Evolutionary conservation across 2,113 vertebrate genomes (phyloP), one percentile per base, ranked within the genome.

Genomic region (Macrotis lagotis): DNA sequence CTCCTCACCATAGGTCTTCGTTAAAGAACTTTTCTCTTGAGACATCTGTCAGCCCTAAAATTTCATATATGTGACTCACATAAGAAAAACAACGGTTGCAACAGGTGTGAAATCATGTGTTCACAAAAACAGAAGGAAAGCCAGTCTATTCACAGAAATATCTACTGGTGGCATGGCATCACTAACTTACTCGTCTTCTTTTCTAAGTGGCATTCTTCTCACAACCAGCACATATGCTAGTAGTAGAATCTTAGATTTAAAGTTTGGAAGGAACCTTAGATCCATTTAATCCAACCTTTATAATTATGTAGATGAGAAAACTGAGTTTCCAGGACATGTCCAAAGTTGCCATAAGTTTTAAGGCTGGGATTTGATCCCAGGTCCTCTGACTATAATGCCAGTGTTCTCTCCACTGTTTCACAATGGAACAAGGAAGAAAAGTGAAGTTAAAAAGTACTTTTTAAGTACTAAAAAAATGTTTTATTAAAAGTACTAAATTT

Each of bases 81-180:
- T 83, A 83, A 83, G 66, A 83, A 83, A 83, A 83, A n/a, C 66
- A 83, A 83, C 66, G 44, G 66, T 83, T 83, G 66, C 66, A 83
- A 95, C 93, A 94, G 91, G 25, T 92, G 90, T 51, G 31, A 90
- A 52, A 95, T 66, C 74, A 26, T n/a, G 66, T 91, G 90, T 19
- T 16, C 50, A 88, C 93, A 74, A 89, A 95, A 93, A 92, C 96
- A 97, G 93, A 96, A 97, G 94, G 96, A 91, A 95, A 96, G 92
- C 50, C 96, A 96, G 93, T 50, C 37, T 53, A 91, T 88, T 51
- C 96, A 83, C 14, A 94, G 28, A 48, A 91, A 49, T 89, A 94
- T 91, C 37, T 94, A 92, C 50, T 51, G 96, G 51, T 89, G 90
- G 19, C 50, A 91, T 8, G 26, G 47, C 93, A 83, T 83, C 24